A percentile compares a stretch with the other conserved stretches of the same genome.
These are phyloP conservation scores for Gambusia yucatana DNA, from an alignment of 2,797 vertebrate species.

Conservation along the genomic window DNA sequence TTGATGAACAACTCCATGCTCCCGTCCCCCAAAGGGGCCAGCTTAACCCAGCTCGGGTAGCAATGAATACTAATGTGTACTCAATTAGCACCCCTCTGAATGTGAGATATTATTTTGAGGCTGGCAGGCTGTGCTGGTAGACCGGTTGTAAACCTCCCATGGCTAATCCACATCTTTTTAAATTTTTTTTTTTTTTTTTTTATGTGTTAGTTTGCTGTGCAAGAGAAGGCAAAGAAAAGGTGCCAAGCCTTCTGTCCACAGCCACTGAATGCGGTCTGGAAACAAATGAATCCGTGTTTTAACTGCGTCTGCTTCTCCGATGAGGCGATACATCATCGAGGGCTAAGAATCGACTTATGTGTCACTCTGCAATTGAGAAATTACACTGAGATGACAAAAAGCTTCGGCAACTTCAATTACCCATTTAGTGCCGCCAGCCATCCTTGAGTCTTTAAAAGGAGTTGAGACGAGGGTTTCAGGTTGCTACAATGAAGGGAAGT, in stretches of 20 bases:
- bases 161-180: constrained; percentile 48
- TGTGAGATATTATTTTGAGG: constrained; percentile 65
- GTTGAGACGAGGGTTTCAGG: constrained; percentile 57
- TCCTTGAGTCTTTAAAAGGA: constrained; percentile 69
- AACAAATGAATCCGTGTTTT: constrained; percentile 72
- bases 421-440: constrained; percentile 59
- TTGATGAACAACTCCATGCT: constrained; percentile 54
- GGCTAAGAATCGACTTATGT: constrained; percentile 70
- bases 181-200: neutral
- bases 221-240: constrained; percentile 31
- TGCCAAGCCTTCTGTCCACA: constrained; percentile 36
- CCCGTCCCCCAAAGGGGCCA: constrained; percentile 49
- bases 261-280: constrained; percentile 44
- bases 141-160: constrained; percentile 51
- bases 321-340: constrained; percentile 74
- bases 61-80: constrained; percentile 72
- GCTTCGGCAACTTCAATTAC: constrained; percentile 73
- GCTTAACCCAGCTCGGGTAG: constrained; percentile 56
- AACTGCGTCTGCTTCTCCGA: constrained; percentile 56
- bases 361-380: constrained; percentile 79
- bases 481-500: constrained; percentile 51
- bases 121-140: constrained; percentile 13
- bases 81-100: constrained; percentile 69
- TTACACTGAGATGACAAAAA: constrained; percentile 77
- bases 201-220: constrained; percentile 40